Percentiles rank a stretch among this genome's conserved stretches.
Evolutionary conservation across 2,888 invertebrate species (phyloP).

Genomic region (Andrena dorsata): DNA sequence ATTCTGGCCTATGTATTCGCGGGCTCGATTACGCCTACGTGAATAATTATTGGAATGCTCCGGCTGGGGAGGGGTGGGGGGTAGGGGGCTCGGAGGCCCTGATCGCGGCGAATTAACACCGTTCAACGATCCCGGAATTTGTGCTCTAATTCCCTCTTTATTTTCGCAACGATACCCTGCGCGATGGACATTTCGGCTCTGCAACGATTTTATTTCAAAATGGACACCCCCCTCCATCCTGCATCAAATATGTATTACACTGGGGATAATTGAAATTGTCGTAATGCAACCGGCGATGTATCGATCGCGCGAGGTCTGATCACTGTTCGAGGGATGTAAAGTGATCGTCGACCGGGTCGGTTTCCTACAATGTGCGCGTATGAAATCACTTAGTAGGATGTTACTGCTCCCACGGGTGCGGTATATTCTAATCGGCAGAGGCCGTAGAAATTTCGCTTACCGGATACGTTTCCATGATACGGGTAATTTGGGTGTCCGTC

Average conservation of each 20-base stretch:
- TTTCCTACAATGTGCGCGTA: not conserved
- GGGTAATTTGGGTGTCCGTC: slow-evolving; percentile 42
- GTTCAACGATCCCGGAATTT: not conserved
- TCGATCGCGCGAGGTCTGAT: not conserved
- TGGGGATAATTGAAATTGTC: no score
- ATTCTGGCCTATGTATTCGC: not conserved
- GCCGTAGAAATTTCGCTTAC: slow-evolving; percentile 37
- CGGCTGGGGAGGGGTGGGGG: no score
- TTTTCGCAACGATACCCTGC: no score
- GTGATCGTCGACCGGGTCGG: not conserved
- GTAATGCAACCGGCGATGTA: no score
- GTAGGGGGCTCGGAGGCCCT: no score
- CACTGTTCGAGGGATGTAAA: not conserved
- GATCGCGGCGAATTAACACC: no score
- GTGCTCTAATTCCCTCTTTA: slow-evolving; percentile 2
- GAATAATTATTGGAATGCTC: slow-evolving; percentile 9
- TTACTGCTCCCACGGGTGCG: slow-evolving; percentile 19
- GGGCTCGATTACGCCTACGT: slow-evolving; percentile 8
- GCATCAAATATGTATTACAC: no score
- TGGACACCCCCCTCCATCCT: no score
- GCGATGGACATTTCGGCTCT: no score
- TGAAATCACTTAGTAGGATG: slow-evolving; percentile 17
- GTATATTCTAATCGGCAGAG: slow-evolving; percentile 20
- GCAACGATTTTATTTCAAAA: no score
- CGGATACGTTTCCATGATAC: slow-evolving; percentile 33